Evolutionary conservation across 1,140 invertebrate species (phyloP), one percentile per base, ranked within the genome.

Genomic region (Gonatopus flavifemur): DNA sequence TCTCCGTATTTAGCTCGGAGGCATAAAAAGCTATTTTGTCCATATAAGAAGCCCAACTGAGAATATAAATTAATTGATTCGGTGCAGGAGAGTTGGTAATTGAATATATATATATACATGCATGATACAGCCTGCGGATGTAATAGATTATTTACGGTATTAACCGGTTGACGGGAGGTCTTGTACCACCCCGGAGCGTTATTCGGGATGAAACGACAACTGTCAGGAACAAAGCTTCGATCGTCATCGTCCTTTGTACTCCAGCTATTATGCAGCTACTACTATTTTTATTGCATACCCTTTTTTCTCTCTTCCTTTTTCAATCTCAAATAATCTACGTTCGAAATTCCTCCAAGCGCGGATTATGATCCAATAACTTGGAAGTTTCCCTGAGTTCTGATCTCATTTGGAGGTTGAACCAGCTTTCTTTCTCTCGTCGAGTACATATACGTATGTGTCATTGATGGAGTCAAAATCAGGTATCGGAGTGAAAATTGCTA

Each of bases 281-380:
- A n/a, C n/a, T n/a, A n/a, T n/a, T n/a, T n/a, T n/a, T n/a, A n/a
- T n/a, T n/a, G n/a, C n/a, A n/a, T n/a, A n/a, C 39, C 39, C 18
- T 25, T 19, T 35, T 41, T 16, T 22, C 28, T 22, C 7, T 38
- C 19, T 35, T 33, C 10, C 31, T 7, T 25, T 20, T 32, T 31
- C 41, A 16, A 35, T 16, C 12, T 19, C 31, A 37, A 31, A 44
- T 37, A 36, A 38, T 31, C 32, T 39, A 41, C 36, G 43, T 25
- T 41, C 51, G n/a, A n/a, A n/a, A 15, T 28, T 44, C 31, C 5
- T 30, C 22, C 21, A 32, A 48, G 28, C 43, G 48, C 30, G 51
- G 51, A 49, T 53, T 53, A 53, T 41, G 45, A 53, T 53, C 51
- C 45, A 45, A 53, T 53, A 49, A 53, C 44, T 35, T 20, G 16